Base-by-base conservation (phyloP, 2,888 invertebrate genomes). In the Gandaritis pyraliata region DNA sequence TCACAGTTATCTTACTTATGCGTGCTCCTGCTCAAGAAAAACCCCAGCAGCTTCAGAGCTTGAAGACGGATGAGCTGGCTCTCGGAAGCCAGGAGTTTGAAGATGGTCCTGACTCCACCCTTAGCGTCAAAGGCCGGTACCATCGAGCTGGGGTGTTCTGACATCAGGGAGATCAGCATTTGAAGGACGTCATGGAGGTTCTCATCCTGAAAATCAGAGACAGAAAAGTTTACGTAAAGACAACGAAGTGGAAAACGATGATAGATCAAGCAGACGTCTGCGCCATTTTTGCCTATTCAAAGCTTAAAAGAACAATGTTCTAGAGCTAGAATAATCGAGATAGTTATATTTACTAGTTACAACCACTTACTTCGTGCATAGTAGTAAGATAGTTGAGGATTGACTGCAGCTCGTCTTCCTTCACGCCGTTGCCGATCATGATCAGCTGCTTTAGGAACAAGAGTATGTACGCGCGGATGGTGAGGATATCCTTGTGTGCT, bases 101-200 rank as follows among this genome's bases (percentile, higher is more conserved):
- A 99, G 76, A 99, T 97, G 60, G 98, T 97, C 79, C 98, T 94
- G 56, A 99, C 97, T 64, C 99, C 99, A 76, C 97, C 97, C 93
- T 99, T 99, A 66, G 97, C 96, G 91, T 99, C 99, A 88, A 99
- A 99, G 56, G 98, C 98, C 41, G 99, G 99, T 73, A 99, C 99
- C 98, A 99, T 98, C 2, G 98, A 98, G 72, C 98, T 97, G 0
- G 99, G 99, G 86, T 99, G 98, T 86, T 99, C 99, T 8, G 98
- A 97, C 97, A 99, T 98, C 72, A 99, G 92, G 0, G 97, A 97
- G 84, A 99, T 99, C 74, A 98, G 93, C 96, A 99, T 97, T 93
- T 98, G 98, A 69, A 99, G 93, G 5, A 99, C 99, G 85, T 99
- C 99, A 82, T 98, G 98, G 64, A 99, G 94, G 88, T 99, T 99